Evolutionary conservation across 2,888 invertebrate genomes (phyloP).

Genomic region (Antheraea yamamai): DNA sequence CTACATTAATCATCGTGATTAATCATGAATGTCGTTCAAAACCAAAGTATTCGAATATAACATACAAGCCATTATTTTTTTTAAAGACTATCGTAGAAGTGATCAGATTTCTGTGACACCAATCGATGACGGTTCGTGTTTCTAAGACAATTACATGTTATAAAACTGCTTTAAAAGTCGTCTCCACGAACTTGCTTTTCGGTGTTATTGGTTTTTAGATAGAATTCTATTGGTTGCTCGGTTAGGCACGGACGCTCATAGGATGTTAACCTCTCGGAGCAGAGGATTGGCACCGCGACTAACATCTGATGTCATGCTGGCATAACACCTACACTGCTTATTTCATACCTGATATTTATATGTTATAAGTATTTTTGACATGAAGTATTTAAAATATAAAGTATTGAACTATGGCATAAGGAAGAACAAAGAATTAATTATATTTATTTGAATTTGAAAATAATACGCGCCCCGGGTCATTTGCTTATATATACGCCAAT

Average conservation of each 20-base stretch:
- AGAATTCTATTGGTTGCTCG: conserved; percentile 55
- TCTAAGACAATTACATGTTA: conserved; percentile 36
- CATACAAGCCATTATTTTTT: neutral
- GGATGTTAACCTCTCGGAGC: conserved; percentile 69
- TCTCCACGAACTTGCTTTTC: conserved; percentile 54
- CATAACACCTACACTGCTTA: conserved; percentile 38
- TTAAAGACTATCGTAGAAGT: neutral
- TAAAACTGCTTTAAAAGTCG: conserved; percentile 46
- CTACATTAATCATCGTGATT: neutral
- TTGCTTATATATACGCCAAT: neutral
- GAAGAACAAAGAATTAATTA: neutral
- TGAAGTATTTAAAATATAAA: neutral
- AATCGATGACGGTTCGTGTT: conserved; percentile 11
- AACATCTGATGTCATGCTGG: conserved; percentile 65
- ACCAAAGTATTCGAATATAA: neutral
- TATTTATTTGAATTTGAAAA: neutral
- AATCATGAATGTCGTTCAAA: neutral
- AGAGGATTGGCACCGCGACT: conserved; percentile 43
- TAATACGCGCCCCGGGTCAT: neutral
- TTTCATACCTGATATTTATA: conserved; percentile 1
- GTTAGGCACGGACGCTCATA: conserved; percentile 55
- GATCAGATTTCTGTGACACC: neutral
- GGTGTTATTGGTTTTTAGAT: conserved; percentile 55
- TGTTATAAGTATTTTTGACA: neutral
- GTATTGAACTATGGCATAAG: neutral